These are phyloP conservation scores for Todiramphus saurophagus DNA, from an alignment of 2,113 vertebrate genomes.

Conservation along the genomic window DNA sequence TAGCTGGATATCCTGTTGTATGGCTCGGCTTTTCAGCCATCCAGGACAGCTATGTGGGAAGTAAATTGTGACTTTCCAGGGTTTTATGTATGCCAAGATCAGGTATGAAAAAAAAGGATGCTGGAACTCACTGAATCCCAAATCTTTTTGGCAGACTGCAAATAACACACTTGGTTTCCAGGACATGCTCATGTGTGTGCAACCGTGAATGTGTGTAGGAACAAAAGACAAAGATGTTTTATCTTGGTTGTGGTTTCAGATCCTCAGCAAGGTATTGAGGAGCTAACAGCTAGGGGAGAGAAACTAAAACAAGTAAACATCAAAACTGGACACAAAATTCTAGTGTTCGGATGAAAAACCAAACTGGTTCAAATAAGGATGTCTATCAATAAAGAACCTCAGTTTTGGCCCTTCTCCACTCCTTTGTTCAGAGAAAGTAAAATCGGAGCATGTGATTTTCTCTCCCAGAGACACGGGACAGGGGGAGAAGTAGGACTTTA, in stretches of 20 bases:
- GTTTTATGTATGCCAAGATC: slow-evolving; percentile 70
- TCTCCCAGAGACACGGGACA: background rate
- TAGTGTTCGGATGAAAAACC: background rate
- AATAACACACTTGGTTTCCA: background rate
- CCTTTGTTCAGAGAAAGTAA: background rate
- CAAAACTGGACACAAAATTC: background rate
- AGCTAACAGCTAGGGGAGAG: background rate
- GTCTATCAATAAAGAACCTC: background rate
- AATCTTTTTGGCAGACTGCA: slow-evolving; percentile 4
- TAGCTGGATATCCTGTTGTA: slow-evolving; percentile 91
- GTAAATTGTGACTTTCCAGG: slow-evolving; percentile 76
- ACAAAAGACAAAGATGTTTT: background rate
- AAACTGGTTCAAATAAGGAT: background rate
- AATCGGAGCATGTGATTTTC: background rate
- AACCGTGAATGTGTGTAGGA: background rate
- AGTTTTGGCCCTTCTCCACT: background rate
- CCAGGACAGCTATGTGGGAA: slow-evolving; percentile 63
- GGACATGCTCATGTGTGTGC: background rate
- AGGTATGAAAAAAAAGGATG: background rate
- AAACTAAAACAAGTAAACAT: background rate
- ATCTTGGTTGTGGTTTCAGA: background rate
- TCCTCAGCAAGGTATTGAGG: background rate
- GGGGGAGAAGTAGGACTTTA: background rate
- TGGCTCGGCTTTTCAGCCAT: slow-evolving; percentile 63
- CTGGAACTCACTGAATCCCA: slow-evolving; percentile 19